Base-by-base conservation (phyloP, 2,113 vertebrate genomes). In the Chlamydotis undulata region DNA sequence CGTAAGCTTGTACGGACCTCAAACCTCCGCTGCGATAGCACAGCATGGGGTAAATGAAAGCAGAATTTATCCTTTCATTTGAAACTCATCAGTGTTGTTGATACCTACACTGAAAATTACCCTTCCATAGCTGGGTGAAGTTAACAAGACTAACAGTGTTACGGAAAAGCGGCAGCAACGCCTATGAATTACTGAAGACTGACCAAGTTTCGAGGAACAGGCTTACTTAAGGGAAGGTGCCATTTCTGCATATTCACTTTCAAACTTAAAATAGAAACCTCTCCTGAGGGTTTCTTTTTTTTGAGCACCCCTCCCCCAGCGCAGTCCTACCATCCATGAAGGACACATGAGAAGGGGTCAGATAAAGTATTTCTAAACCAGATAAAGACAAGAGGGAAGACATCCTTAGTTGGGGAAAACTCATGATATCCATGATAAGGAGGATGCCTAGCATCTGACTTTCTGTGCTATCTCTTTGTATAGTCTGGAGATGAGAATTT, bases 381-480 rank as follows among this genome's bases (percentile, higher is more conserved):
- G 71, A 78, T 84, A 93, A 95, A 84, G 90, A 75, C 55, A 94
- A 92, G 68, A 63, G 41, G 37, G 37, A 93, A 90, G 76, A 59
- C 37, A 84, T 57, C 85, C 83, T 78, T 71, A 90, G 29, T 4
- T 64, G 59, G 74, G 77, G 35, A 79, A 95, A 89, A 79, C 24
- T 60, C 67, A 25, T 10, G 26, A 24, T 78, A 87, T 9, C 35
- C 29, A 0, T 45, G 94, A 95, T 92, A 96, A 94, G 61, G 35
- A 82, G 52, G 90, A 78, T 7, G 10, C 78, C 39, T 56, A 39
- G 29, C 37, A 83, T 92, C 69, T 82, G 61, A 70, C 49, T 78
- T 86, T 76, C 60, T 25, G 14, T 75, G 79, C 23, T 96, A 96
- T 96, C 92, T 81, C 67, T 19, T 47, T 95, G 86, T 96, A 21